Evolutionary conservation across 2,113 vertebrate species (phyloP).

Genomic region (Psittacus erithacus): DNA sequence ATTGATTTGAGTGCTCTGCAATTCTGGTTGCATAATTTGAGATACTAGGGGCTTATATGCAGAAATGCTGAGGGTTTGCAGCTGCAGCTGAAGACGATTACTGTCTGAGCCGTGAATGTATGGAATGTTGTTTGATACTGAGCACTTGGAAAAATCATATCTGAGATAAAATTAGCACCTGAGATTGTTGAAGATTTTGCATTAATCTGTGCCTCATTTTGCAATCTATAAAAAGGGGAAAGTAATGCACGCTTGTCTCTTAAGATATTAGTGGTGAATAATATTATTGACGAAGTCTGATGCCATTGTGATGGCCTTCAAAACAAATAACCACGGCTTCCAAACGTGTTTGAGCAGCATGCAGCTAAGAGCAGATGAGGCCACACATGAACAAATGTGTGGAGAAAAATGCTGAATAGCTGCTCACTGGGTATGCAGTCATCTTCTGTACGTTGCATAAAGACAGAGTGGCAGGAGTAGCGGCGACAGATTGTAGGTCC

Average conservation of each 20-base stretch:
- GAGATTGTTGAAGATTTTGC: neutral
- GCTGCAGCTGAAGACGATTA: conserved; percentile 62
- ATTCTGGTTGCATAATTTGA: conserved; percentile 70
- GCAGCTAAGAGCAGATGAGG: conserved; percentile 12
- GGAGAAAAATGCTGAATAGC: conserved; percentile 1
- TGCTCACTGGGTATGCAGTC: neutral
- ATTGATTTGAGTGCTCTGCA: conserved; percentile 74
- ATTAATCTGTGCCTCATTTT: neutral
- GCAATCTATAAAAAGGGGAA: neutral
- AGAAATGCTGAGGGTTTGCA: conserved; percentile 59
- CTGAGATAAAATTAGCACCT: conserved; percentile 27
- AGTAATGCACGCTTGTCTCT: neutral
- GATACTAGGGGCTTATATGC: conserved; percentile 42
- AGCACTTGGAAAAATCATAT: neutral
- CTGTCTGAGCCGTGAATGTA: conserved; percentile 39
- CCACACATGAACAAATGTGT: conserved; percentile 9
- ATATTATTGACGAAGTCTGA: neutral
- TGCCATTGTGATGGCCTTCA: neutral
- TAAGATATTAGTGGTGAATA: neutral
- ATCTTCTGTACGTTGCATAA: neutral
- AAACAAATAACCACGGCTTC: conserved; percentile 34
- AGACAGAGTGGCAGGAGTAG: neutral
- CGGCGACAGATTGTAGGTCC: neutral
- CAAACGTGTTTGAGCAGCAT: conserved; percentile 6
- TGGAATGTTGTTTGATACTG: conserved; percentile 23